Conservation (phyloP, 2,888 invertebrate genomes). For the Napeogenes sylphis region DNA sequence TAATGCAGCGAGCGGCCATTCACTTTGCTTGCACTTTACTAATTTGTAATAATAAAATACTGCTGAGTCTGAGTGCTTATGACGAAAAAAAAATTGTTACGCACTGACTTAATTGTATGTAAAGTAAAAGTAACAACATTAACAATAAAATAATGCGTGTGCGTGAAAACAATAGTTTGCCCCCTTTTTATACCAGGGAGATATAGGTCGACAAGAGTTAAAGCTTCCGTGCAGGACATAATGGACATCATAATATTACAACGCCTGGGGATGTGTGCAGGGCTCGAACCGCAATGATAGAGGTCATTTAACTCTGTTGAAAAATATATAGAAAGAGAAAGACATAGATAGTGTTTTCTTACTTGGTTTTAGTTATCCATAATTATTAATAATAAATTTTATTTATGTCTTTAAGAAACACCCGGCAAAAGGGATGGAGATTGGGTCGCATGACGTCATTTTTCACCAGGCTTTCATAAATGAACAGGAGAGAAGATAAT, state of each 20-base stretch:
- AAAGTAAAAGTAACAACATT: slow-evolving; percentile 32
- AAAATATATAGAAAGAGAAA: too few species aligned
- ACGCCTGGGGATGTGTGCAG: too few species aligned
- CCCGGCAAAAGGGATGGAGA: slow-evolving; percentile 16
- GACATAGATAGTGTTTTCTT: too few species aligned
- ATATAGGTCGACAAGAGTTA: slow-evolving; percentile 62
- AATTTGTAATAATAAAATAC: background rate
- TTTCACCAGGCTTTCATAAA: slow-evolving; percentile 54
- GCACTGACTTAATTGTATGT: slow-evolving; percentile 7
- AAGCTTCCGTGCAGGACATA: slow-evolving; percentile 49
- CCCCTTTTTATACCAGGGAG: slow-evolving; percentile 76
- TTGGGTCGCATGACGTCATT: slow-evolving; percentile 59
- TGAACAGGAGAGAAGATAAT: slow-evolving; percentile 20
- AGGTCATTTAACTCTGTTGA: too few species aligned
- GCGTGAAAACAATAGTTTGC: slow-evolving; percentile 79
- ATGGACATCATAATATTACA: slow-evolving; percentile 32
- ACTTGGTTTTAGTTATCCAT: too few species aligned
- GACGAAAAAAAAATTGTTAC: background rate
- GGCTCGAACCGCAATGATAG: too few species aligned
- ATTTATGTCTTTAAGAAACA: background rate
- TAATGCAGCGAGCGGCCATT: slow-evolving; percentile 52
- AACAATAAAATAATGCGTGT: slow-evolving; percentile 69
- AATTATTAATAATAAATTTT: too few species aligned
- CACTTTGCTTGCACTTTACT: slow-evolving; percentile 41
- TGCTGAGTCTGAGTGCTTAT: too few species aligned